Evolutionary conservation across 2,797 vertebrate genomes (phyloP), one percentile per base, ranked within the genome.

Genomic region (Ispidina picta): DNA sequence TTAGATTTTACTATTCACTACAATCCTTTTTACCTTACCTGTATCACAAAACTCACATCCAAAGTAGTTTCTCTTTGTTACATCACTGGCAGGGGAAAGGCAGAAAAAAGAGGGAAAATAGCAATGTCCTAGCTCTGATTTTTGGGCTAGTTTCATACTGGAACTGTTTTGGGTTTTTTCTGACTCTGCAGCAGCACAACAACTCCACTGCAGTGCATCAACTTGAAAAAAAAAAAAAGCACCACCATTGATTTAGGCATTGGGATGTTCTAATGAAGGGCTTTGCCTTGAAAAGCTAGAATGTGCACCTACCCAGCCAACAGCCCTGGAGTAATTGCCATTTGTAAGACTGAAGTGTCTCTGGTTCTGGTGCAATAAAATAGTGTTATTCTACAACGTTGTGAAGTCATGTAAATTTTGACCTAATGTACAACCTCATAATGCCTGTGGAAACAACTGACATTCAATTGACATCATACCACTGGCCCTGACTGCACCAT

Each of bases 61-160:
- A 25, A 44, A 14, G 15, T 1, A 19, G 4, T 29, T 69, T 35
- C 7, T 6, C 15, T 4, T 76, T 0, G 0, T 28, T 55, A 26
- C 29, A 15, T 19, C 58, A 31, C 43, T 71, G 39, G 9, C 11
- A 56, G 33, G 2, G 9, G 8, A 1, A 51, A 69, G 20, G 22
- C 18, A 59, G 15, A 13, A 66, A 39, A 13, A 66, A 39, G 15
- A 58, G 1, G 7, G 20, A 35, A 44, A 64, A 48, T 14, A 21
- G 2, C 5, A 1, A 6, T 0, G 2, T 51, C 49, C 28, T 86
- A 85, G 33, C 55, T 71, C 54, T 62, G 49, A 8, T 12, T 71
- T 43, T 58, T 62, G 78, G 29, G 8, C n/a, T 72, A 54, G 6
- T 63, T 92, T 83, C 28, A 2, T 14, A 9, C 14, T 13, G 33